phyloP scores from a whole-genome alignment of 2,113 vertebrate genomes.

The Hiodon alosoides region DNA sequence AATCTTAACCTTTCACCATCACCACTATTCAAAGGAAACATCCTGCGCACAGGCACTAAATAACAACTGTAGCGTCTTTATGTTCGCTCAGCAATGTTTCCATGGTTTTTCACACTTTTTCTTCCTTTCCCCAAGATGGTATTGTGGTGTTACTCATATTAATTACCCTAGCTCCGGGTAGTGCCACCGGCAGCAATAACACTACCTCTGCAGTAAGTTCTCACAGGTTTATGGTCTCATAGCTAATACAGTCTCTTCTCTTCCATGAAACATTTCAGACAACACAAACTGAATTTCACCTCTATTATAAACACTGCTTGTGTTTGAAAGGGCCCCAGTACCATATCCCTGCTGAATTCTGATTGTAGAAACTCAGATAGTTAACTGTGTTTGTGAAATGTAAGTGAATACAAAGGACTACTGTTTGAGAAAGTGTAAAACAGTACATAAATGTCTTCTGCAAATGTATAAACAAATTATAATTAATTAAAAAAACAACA shows the following conservation, averaged over 20 bases:
- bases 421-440: too few species aligned
- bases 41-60: background rate
- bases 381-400: background rate
- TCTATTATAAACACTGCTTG: background rate
- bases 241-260: background rate
- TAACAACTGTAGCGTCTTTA: background rate
- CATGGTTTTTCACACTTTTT: background rate
- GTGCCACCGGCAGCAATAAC: background rate
- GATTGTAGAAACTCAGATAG: background rate
- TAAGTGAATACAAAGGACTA: background rate
- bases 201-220: background rate
- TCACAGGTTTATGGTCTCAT: background rate
- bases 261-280: background rate
- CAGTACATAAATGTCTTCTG: too few species aligned
- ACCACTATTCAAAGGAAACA: background rate
- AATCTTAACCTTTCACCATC: background rate
- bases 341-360: too few species aligned
- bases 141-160: background rate
- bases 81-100: background rate
- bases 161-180: background rate
- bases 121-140: background rate
- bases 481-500: too few species aligned
- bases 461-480: too few species aligned
- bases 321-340: background rate
- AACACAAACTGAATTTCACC: background rate